These are phyloP conservation scores for Graphium colonna DNA, from an alignment of 2,888 invertebrate species.

Conservation along the genomic window DNA sequence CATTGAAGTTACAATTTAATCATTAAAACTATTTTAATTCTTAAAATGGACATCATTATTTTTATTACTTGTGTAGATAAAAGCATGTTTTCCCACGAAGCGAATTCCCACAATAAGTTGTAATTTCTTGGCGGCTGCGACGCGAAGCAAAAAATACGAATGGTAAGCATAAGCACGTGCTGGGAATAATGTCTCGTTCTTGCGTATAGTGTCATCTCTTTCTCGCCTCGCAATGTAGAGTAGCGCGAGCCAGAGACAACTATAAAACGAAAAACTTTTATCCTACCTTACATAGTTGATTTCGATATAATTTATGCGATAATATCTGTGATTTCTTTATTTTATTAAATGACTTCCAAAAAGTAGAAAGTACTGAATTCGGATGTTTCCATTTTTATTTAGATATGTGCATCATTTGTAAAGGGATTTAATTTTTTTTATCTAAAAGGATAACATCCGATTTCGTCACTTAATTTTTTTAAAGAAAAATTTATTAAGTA, in stretches of 20 bases:
- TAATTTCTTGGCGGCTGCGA: constrained; percentile 65
- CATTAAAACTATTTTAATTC: background rate
- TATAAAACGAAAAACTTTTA: background rate
- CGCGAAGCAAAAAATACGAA: constrained; percentile 65
- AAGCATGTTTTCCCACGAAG: constrained; percentile 52
- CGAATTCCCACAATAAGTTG: constrained; percentile 63
- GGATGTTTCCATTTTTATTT: too few species aligned
- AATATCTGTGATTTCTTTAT: too few species aligned
- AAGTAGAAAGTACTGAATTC: too few species aligned
- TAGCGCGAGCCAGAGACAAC: constrained; percentile 18
- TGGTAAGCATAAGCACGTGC: constrained; percentile 66
- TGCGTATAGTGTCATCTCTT: constrained; percentile 37
- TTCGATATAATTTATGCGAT: background rate
- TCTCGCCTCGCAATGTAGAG: constrained; percentile 35
- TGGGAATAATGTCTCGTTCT: constrained; percentile 48
- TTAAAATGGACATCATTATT: constrained; percentile 21
- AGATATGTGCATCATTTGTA: background rate
- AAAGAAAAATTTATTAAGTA: too few species aligned
- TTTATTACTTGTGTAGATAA: constrained; percentile 33
- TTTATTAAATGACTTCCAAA: too few species aligned
- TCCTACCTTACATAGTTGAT: background rate
- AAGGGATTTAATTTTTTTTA: background rate
- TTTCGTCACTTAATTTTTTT: too few species aligned
- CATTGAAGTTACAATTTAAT: too few species aligned
- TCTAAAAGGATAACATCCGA: too few species aligned